phyloP scores from a whole-genome alignment of 2,113 vertebrate genomes.

The Smithornis capensis region DNA sequence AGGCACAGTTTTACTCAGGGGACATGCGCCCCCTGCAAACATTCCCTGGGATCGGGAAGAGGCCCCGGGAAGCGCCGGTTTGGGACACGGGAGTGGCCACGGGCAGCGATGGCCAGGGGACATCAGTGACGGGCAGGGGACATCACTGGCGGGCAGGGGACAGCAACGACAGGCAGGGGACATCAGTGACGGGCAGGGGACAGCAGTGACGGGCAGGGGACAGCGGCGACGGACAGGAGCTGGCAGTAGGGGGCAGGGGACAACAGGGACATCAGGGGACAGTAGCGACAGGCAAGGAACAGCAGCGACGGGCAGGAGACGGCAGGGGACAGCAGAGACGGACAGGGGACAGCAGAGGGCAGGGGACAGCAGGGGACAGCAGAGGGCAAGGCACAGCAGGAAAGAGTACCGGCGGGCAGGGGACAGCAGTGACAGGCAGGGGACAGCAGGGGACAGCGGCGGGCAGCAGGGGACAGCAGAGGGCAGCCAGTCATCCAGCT shows the following conservation, averaged over 20 bases:
- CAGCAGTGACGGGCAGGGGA: accelerated
- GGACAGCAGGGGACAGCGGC: neutral
- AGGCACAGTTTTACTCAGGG: neutral
- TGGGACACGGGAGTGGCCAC: neutral
- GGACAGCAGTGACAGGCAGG: neutral
- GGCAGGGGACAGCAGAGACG: neutral
- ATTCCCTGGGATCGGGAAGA: neutral
- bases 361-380: accelerated
- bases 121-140: accelerated
- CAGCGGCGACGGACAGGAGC: accelerated
- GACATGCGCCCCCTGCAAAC: neutral
- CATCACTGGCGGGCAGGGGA: neutral
- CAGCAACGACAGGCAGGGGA: accelerated
- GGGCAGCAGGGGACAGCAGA: neutral
- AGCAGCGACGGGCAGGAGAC: accelerated
- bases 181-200: accelerated
- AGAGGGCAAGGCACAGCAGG: neutral
- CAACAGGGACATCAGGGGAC: neutral
- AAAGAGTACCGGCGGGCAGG: neutral
- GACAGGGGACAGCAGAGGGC: accelerated
- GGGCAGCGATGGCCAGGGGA: too few species aligned
- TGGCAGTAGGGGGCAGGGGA: neutral
- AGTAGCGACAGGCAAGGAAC: neutral
- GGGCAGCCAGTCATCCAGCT: neutral
- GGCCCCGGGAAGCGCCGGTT: neutral